Percentiles rank a stretch among this genome's conserved stretches.
These are phyloP conservation scores for Psilopsiagon aurifrons DNA, from an alignment of 2,113 vertebrate genomes.

Conservation along the genomic window DNA sequence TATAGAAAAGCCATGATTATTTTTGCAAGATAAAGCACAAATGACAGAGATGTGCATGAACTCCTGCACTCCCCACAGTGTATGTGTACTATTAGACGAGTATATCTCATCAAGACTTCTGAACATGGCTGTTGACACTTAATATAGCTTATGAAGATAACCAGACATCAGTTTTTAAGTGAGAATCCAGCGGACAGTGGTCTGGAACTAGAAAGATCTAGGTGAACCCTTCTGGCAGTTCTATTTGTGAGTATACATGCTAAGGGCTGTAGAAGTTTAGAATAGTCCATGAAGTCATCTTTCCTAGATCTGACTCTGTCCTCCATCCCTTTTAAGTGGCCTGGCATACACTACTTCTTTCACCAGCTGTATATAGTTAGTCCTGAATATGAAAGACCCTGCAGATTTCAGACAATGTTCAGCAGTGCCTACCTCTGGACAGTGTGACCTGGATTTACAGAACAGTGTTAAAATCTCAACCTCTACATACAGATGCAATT, in stretches of 20 bases:
- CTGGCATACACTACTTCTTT: not conserved
- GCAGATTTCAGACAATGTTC: not conserved
- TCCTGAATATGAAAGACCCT: accelerated
- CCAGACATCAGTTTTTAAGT: not conserved
- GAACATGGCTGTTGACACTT: not conserved
- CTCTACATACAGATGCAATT: not conserved
- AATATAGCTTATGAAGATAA: not conserved
- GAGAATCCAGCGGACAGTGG: not conserved
- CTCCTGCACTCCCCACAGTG: not conserved
- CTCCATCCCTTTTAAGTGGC: not conserved
- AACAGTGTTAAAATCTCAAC: not conserved
- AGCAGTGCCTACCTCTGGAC: not conserved
- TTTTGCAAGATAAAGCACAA: not conserved
- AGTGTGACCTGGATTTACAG: not conserved
- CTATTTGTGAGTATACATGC: not conserved
- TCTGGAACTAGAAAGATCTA: not conserved
- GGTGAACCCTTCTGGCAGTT: not conserved
- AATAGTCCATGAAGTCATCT: not conserved
- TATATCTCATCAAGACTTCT: not conserved
- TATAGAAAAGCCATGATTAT: not conserved
- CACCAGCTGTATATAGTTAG: not conserved
- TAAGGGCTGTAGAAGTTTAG: not conserved
- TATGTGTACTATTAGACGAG: not conserved
- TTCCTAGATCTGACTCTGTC: not conserved
- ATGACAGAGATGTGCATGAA: not conserved